A percentile compares a stretch with the other conserved stretches of the same genome.
Conservation (phyloP, 2,888 invertebrate species). For the Drosophila hawaiiensis region DNA sequence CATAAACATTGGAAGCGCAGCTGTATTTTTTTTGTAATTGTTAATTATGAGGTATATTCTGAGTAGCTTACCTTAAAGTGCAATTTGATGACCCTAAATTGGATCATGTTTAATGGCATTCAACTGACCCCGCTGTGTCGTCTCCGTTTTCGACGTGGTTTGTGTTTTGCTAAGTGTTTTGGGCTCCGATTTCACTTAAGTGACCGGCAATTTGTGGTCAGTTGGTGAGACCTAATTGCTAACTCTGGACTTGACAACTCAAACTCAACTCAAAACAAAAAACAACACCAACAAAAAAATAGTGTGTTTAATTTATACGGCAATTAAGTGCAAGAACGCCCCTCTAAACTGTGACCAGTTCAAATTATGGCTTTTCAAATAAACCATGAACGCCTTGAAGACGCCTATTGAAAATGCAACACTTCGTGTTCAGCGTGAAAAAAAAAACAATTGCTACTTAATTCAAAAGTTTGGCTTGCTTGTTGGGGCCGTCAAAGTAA, state of each 20-base stretch:
- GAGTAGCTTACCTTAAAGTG: background rate
- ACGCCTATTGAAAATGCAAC: constrained; percentile 57
- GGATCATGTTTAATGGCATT: constrained; percentile 1
- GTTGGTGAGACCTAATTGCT: constrained; percentile 30
- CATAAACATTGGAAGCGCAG: background rate
- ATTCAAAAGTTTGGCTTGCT: constrained; percentile 63
- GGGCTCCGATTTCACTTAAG: constrained; percentile 43
- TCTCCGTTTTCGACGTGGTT: background rate
- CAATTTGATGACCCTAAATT: constrained; percentile 1
- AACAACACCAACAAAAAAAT: background rate
- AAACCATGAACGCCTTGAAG: constrained; percentile 25
- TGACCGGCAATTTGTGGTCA: constrained; percentile 52
- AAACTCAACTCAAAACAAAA: background rate
- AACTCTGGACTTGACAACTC: constrained; percentile 12
- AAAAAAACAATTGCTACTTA: constrained; percentile 72
- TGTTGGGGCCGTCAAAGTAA: background rate
- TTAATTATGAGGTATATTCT: background rate
- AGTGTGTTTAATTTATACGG: constrained; percentile 31
- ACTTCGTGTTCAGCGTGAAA: constrained; percentile 49
- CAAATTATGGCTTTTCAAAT: constrained; percentile 28
- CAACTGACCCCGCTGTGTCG: background rate
- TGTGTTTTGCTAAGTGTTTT: constrained; percentile 6
- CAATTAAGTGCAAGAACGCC: constrained; percentile 55
- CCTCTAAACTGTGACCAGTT: constrained; percentile 32
- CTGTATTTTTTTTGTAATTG: background rate